Base-by-base conservation (phyloP, 2,113 vertebrate genomes). In the Triplophysa dalaica region DNA sequence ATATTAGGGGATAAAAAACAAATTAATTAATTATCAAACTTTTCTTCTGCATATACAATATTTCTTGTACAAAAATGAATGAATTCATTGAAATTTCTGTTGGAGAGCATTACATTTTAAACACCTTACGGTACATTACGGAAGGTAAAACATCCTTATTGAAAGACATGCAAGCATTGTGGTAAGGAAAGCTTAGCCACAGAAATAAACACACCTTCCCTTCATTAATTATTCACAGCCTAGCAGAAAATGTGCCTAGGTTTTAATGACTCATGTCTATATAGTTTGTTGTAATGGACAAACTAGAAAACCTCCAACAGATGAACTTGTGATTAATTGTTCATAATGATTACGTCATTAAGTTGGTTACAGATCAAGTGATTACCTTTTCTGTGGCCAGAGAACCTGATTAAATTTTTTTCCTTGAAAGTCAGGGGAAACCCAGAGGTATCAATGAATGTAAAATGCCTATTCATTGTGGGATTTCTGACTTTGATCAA, bases 401-500 rank as follows among this genome's bases (percentile, higher is more conserved):
- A 58, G 12, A 24, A 16, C 38, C 56, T 43, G 54, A 60, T 60
- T 24, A 16, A n/a, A 17, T 6, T 10, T 61, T 54, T 56, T 75
- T 63, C 45, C 22, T 75, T 26, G 45, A 43, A 63, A 63, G 22
- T 4, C 21, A 48, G 73, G 72, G 73, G 73, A 63, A 63, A 43
- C 73, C 58, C 73, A 60, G 2, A 11, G 54, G 1, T 3, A 8
- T 3, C 4, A 43, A 17, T 24, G 70, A 43, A 60, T 26, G 0
- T 48, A 24, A n/a, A 63, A 16, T 19, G 73, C 50, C 8, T 43
- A 24, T 48, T 63, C 8, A 10, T 13, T 43, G 5, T 24, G 33
- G 72, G 58, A 75, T 75, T 63, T 75, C 58, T 62, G 10, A 22
- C 13, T 43, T 33, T 70, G 48, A 50, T 65, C 63, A n/a, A 19